A percentile compares a stretch with the other conserved stretches of the same genome.
Evolutionary conservation across 2,888 invertebrate genomes (phyloP).

Genomic region (Syrphus vitripennis): DNA sequence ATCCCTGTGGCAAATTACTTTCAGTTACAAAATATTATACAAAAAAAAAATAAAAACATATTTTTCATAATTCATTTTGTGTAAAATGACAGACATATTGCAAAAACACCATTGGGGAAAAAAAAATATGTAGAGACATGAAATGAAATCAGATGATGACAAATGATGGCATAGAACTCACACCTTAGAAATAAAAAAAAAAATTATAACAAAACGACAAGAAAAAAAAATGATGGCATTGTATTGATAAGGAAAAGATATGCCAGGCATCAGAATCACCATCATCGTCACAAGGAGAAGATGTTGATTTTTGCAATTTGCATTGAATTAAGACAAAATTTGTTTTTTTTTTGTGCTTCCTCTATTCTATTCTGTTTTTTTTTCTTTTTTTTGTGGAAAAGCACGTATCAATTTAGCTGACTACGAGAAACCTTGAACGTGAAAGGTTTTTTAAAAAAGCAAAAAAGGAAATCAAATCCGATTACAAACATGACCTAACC

Average conservation of each 20-base stretch:
- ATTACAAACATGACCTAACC: background rate
- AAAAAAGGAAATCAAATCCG: background rate
- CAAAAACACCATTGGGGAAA: conserved; percentile 54
- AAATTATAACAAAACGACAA: background rate
- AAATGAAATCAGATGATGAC: conserved; percentile 62
- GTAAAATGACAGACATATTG: conserved; percentile 65
- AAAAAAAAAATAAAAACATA: background rate
- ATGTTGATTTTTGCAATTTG: conserved; percentile 11
- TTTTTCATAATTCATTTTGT: conserved; percentile 59
- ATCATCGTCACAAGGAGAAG: background rate
- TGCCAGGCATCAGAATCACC: background rate
- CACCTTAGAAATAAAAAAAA: background rate
- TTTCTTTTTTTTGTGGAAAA: background rate
- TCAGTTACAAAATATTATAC: background rate
- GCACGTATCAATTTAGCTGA: conserved; percentile 12
- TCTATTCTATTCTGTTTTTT: too few relatives aligned
- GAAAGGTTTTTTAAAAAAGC: background rate
- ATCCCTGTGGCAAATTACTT: conserved; percentile 27
- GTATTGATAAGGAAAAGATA: background rate
- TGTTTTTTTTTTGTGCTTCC: background rate
- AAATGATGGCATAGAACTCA: conserved; percentile 43
- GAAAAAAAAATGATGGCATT: background rate
- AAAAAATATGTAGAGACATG: conserved; percentile 56
- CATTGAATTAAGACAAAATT: conserved; percentile 6
- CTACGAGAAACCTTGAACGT: background rate